Base-by-base conservation (phyloP, 2,113 vertebrate genomes). In the Columbina picui region DNA sequence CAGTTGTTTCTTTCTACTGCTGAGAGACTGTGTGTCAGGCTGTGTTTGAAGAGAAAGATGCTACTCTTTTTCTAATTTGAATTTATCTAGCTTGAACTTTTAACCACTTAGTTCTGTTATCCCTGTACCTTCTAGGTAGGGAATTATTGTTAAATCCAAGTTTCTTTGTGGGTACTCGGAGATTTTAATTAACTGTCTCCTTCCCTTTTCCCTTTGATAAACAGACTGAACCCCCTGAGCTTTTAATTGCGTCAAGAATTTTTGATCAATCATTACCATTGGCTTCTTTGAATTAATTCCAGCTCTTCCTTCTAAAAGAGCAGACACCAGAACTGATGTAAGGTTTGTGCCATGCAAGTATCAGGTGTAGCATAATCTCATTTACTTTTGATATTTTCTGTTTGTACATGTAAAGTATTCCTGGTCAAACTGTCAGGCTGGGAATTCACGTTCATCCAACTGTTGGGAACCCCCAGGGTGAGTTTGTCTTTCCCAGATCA, bases 341-440 rank as follows among this genome's bases (percentile, higher is more conserved):
- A 29, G 19, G 32, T 21, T 36, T 41, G 32, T 77, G 45, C 71
- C 25, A 7, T 50, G 36, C 56, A 43, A 50, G n/a, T 70, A 14
- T 76, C 26, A 47, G 15, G 2, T 63, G 68, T 70, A 86, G 32
- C 60, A 27, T n/a, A 29, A 55, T 59, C 68, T 81, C n/a, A 10
- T 69, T 81, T 75, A 49, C 41, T 88, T 20, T 25, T 53, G 36
- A 8, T 90, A 36, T 27, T 84, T 78, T 32, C 56, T 22, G 2
- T 55, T 69, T 73, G 49, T 63, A 39, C 6, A 0, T 29, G 53
- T 64, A 4, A 50, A 68, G 21, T 30, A n/a, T 34, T 81, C 34
- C 65, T 56, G 38, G 14, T 23, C 36, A 39, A 74, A 47, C 23
- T 65, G 16, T 47, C 41, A 20, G 0, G 0, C 25, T 15, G 45